Evolutionary conservation across 2,113 vertebrate genomes (phyloP), one percentile per base, ranked within the genome.

Genomic region (Etheostoma spectabile): DNA sequence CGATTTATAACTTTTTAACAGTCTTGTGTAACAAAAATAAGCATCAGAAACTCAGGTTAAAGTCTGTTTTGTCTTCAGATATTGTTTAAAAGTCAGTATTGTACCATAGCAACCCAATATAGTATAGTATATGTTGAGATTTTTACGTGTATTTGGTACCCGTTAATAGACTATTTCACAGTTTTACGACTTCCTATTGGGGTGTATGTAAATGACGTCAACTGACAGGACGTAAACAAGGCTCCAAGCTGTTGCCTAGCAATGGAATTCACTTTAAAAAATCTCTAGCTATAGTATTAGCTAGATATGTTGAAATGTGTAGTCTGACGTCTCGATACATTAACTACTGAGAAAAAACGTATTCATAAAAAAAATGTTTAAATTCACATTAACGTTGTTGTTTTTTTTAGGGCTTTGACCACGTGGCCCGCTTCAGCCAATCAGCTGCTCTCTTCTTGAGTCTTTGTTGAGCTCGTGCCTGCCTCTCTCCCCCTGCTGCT

Each of bases 381-480:
- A 61, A 56, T 46, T 2, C 60, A n/a, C 72, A 3, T 57, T 38
- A n/a, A 38, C 64, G 72, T 22, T n/a, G n/a, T n/a, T n/a, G n/a
- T n/a, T n/a, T n/a, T n/a, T n/a, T 19, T 38, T 38, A 8, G 6
- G 8, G 38, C 0, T 22, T 46, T 2, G 59, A 13, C 15, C 91
- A 91, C 84, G 79, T 87, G 87, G 19, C 1, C 38, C 5, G 6
- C 0, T 12, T 1, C 16, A 82, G 76, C 89, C 89, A 90, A 89
- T 91, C 81, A 80, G 85, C 85, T 0, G 16, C 15, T 19, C 1
- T 8, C 77, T 80, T 68, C 73, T 52, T 21, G 27, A 10, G 87
- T 75, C 94, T 95, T 94, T 94, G 94, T 94, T 93, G 87, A 74
- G 88, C 84, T 83, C 33, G 78, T 51, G 76, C 60, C 84, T 57